Evolutionary conservation across 2,888 invertebrate genomes (phyloP), one percentile per base, ranked within the genome.

Genomic region (Ophion ventricosus): DNA sequence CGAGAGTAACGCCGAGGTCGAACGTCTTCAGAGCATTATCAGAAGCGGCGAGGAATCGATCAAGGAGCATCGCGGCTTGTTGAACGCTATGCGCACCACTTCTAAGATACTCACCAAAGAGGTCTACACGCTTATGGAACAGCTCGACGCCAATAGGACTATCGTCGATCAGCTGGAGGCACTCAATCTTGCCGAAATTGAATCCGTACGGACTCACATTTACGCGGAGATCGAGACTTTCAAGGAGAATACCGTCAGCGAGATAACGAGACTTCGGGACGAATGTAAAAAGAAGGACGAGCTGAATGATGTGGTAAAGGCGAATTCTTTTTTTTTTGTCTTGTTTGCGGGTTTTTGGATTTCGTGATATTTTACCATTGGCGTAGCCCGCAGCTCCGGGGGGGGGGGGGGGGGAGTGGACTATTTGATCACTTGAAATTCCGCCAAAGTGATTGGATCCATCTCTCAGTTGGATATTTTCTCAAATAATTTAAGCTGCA

Each of bases 1-100:
- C 0, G 91, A 92, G 79, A 93, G 92, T 70, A 89, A 91, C 26
- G 87, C 89, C 4, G 92, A 93, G 84, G 91, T 92, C 1, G 92
- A 93, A 76, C 89, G 91, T 77, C 83, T 93, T 4, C 92, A 90
- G 20, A 80, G 84, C 2, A 91, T 92, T 69, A 74, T 93, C n/a
- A 89, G 91, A 75, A 87, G 82, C 2, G 88, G 89, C 2, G 91
- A 91, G 79, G 85, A 88, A 57, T 89, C 88, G 14, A 86, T 92
- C 20, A 76, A 87, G 8, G 92, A 92, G 67, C 90, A 91, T 74
- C 88, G 89, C 3, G 90, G 91, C 25, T 73, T 92, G 56, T 80
- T 93, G 7, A 89, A 80, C 29, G 87, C 88, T 0, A 90, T 92
- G 89, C 89, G 89, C 2, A 90, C 88, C 26, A 92, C 89, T 25